Evolutionary conservation across 2,113 vertebrate genomes (phyloP), one percentile per base, ranked within the genome.

Genomic region (Climacteris rufus): DNA sequence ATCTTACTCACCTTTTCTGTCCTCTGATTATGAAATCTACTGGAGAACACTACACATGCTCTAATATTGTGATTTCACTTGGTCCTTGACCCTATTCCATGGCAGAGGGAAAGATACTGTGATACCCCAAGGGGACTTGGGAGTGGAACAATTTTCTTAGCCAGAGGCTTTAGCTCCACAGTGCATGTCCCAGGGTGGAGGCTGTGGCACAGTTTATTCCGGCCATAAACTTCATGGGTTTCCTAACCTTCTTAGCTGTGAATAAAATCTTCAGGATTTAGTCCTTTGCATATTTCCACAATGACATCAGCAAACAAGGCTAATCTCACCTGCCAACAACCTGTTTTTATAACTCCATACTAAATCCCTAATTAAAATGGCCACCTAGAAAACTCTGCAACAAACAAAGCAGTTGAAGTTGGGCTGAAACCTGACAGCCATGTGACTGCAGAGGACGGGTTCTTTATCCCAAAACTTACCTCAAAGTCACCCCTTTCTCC

Each of bases 1-100:
- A 69, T 89, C 89, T 91, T 72, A 42, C 59, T 97, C 97, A 97
- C 96, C 96, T 96, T 96, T 97, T 74, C 52, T 94, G 94, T 96
- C 95, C 87, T 95, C 87, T 96, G 90, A 71, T 90, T 94, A 87
- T 68, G 91, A 94, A 90, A 90, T 52, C 90, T 87, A 53, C 31
- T 6, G 28, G 49, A 93, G 81, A 78, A 87, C 75, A 72, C 50
- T 61, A 63, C 94, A 39, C 45, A 10, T 35, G 61, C 15, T 83
- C 33, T 71, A 35, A 83, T 45, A 50, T 4, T 57, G 77, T 53
- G 49, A 7, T 61, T 82, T 85, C 37, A 16, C 33, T 77, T 68
- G 52, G 72, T 82, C 52, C 75, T 69, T 95, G 53, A 86, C n/a
- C 49, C 64, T 70, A 3, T 50, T 71, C 40, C 12, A 2, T 40